These are phyloP conservation scores for Acrossocheilus wenchowensis DNA, from an alignment of 2,797 vertebrate species.

Conservation along the genomic window DNA sequence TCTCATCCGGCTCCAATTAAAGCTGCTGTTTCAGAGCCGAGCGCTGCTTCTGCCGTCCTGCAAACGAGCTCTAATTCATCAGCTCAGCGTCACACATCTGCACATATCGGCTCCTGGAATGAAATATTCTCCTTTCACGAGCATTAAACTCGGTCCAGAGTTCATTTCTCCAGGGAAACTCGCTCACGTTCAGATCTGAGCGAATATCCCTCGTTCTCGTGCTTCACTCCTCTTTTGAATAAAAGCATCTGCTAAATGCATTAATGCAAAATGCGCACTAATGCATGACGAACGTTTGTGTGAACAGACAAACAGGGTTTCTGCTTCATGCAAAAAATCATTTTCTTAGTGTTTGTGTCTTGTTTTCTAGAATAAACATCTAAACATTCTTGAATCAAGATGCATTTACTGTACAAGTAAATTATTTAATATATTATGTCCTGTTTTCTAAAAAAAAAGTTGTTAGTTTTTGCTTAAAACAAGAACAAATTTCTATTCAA, in stretches of 20 bases:
- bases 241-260: no score
- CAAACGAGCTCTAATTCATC: slow-evolving; percentile 99
- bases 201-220: background rate
- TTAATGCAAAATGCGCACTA: background rate
- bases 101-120: slow-evolving; percentile 49
- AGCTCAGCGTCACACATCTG: slow-evolving; percentile 88
- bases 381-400: no score
- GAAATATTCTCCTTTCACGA: slow-evolving; percentile 34
- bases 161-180: background rate
- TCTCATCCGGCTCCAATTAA: slow-evolving; percentile 88
- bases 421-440: no score
- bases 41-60: slow-evolving; percentile 91
- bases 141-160: slow-evolving; percentile 17
- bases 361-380: no score
- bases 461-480: no score
- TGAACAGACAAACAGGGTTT: no score
- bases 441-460: no score
- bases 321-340: no score
- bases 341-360: no score
- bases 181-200: background rate
- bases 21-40: slow-evolving; percentile 84
- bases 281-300: background rate
- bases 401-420: no score
- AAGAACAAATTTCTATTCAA: background rate
- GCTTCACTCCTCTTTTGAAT: no score